Evolutionary conservation across 2,888 invertebrate species (phyloP).

Genomic region (Scaptomyza caliginosa): DNA sequence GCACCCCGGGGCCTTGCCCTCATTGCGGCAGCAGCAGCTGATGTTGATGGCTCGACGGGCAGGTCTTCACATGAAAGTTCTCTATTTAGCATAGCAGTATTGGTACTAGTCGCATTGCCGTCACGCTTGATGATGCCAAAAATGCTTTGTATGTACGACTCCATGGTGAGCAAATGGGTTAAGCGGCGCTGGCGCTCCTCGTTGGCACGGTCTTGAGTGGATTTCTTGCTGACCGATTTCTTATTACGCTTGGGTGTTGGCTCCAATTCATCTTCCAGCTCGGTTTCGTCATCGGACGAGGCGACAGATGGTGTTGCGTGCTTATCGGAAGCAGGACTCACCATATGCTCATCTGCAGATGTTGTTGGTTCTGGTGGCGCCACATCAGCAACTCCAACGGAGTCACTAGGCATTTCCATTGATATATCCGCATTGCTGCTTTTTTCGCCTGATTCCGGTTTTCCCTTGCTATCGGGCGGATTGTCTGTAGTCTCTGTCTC

Average conservation of each 20-base stretch:
- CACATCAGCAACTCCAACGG: slow-evolving; percentile 9
- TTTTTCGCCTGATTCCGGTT: slow-evolving; percentile 7
- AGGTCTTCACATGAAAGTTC: slow-evolving; percentile 64
- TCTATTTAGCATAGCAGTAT: slow-evolving; percentile 22
- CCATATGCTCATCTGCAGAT: slow-evolving; percentile 58
- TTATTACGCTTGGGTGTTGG: slow-evolving; percentile 63
- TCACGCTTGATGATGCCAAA: slow-evolving; percentile 82
- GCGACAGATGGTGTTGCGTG: slow-evolving; percentile 52
- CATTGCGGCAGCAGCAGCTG: slow-evolving; percentile 55
- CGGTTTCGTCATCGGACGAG: slow-evolving; percentile 65
- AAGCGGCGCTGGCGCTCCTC: slow-evolving; percentile 82
- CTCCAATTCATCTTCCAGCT: slow-evolving; percentile 57
- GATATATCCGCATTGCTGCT: slow-evolving; percentile 35
- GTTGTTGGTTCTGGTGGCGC: slow-evolving; percentile 19
- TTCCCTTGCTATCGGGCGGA: slow-evolving; percentile 33
- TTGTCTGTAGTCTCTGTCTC: slow-evolving; percentile 22
- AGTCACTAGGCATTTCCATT: slow-evolving; percentile 40
- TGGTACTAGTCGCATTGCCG: slow-evolving; percentile 53
- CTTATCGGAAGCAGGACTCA: slow-evolving; percentile 44
- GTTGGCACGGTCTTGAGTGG: slow-evolving; percentile 78
- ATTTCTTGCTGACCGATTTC: slow-evolving; percentile 67
- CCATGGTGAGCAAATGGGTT: slow-evolving; percentile 81
- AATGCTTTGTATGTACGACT: slow-evolving; percentile 83
- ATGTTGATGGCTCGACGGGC: slow-evolving; percentile 61
- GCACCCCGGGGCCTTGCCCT: slow-evolving; percentile 51